These are phyloP conservation scores for Gymnocypris eckloni DNA, from an alignment of 2,797 vertebrate species.

Conservation along the genomic window DNA sequence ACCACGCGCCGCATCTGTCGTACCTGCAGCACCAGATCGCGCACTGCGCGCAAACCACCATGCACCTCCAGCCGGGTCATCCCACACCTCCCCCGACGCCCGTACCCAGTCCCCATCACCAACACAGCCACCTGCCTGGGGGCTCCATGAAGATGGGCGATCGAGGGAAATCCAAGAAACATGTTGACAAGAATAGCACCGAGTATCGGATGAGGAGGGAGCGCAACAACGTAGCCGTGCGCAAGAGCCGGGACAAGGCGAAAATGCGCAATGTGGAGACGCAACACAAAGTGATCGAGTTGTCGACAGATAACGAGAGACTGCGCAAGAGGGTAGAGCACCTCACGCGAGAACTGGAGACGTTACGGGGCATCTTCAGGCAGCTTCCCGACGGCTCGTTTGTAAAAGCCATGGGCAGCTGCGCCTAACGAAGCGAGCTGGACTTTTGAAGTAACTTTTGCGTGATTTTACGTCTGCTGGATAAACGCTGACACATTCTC, in stretches of 20 bases:
- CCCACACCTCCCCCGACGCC: slow-evolving; percentile 96
- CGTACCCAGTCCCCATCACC: slow-evolving; percentile 90
- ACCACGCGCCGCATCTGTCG: slow-evolving; percentile 81
- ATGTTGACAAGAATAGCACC: slow-evolving; percentile 91
- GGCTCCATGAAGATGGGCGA: slow-evolving; percentile 80
- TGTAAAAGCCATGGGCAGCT: slow-evolving; percentile 92
- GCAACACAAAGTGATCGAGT: slow-evolving; percentile 95
- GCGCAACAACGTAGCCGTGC: slow-evolving; percentile 97
- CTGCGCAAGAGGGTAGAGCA: slow-evolving; percentile 95
- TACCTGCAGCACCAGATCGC: slow-evolving; percentile 96
- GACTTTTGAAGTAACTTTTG: slow-evolving; percentile 51
- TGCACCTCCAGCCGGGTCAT: slow-evolving; percentile 95
- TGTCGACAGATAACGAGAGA: slow-evolving; percentile 91
- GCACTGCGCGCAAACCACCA: slow-evolving; percentile 94
- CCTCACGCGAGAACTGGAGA: slow-evolving; percentile 93
- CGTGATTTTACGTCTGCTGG: slow-evolving; percentile 57
- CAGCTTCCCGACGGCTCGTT: slow-evolving; percentile 94
- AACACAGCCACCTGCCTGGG: slow-evolving; percentile 69
- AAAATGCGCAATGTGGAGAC: slow-evolving; percentile 97
- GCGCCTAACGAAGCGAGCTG: slow-evolving; percentile 72
- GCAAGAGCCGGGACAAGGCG: slow-evolving; percentile 97
- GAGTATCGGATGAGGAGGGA: slow-evolving; percentile 95
- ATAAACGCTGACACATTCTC: slow-evolving; percentile 62
- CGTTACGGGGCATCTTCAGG: slow-evolving; percentile 94
- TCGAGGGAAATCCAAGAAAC: slow-evolving; percentile 87